Evolutionary conservation across 1,140 invertebrate genomes (phyloP).

Genomic region (Drosophila watanabei): DNA sequence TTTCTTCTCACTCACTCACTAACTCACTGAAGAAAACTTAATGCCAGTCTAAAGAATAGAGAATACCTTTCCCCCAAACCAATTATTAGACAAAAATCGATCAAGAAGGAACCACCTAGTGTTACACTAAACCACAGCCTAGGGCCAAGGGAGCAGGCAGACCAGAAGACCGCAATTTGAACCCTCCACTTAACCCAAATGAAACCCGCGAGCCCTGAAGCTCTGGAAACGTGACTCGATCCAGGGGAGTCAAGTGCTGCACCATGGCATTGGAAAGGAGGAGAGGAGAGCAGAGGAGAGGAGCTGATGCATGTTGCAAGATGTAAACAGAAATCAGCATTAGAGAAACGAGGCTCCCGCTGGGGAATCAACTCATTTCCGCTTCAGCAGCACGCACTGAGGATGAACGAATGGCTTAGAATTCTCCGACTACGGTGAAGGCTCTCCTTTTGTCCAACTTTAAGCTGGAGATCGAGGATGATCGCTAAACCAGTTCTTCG

Average conservation of each 20-base stretch:
- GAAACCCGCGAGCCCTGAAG: constrained; percentile 32
- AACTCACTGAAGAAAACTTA: not conserved
- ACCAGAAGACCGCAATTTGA: constrained; percentile 19
- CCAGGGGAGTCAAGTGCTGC: constrained; percentile 49
- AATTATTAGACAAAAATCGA: not conserved
- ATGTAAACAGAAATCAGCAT: constrained; percentile 41
- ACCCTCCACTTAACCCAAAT: constrained; percentile 52
- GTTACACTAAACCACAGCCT: constrained; percentile 44
- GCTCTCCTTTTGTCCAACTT: not conserved
- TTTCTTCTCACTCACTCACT: not conserved
- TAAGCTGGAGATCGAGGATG: constrained; percentile 23
- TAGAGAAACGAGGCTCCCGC: constrained; percentile 34
- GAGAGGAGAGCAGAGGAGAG: not conserved
- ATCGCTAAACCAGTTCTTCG: constrained; percentile 68
- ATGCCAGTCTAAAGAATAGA: not conserved
- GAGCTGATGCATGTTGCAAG: constrained; percentile 21
- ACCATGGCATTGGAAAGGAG: constrained; percentile 25
- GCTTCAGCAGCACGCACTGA: constrained; percentile 72
- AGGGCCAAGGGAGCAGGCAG: constrained; percentile 14
- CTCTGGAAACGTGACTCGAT: constrained; percentile 59
- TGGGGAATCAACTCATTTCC: constrained; percentile 60
- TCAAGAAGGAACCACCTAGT: constrained; percentile 4
- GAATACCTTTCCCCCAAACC: not conserved
- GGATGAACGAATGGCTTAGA: constrained; percentile 79
- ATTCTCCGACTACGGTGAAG: constrained; percentile 23